These are phyloP conservation scores for Benitochromis conjunctus DNA, from an alignment of 2,113 vertebrate genomes.

Conservation along the genomic window DNA sequence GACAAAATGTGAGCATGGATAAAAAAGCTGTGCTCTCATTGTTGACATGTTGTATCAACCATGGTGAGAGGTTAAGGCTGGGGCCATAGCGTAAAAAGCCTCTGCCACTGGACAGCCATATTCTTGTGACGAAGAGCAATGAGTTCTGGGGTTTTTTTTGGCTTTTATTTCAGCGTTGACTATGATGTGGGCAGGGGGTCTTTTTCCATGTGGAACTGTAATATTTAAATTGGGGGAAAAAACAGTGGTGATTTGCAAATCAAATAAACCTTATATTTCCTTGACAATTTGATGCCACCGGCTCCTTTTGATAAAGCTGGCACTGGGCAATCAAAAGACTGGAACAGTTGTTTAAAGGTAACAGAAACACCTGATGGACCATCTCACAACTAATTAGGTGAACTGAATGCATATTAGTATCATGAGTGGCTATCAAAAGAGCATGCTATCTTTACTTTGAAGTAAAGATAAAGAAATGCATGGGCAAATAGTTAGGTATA, in stretches of 20 bases:
- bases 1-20: slow-evolving; percentile 19
- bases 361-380: neutral
- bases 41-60: slow-evolving; percentile 84
- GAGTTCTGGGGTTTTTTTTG: neutral
- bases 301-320: neutral
- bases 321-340: neutral
- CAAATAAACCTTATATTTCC: neutral
- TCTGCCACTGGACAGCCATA: neutral
- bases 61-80: slow-evolving; percentile 78
- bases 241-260: neutral
- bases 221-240: neutral
- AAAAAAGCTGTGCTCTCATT: slow-evolving; percentile 75
- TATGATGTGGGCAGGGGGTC: neutral
- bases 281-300: neutral
- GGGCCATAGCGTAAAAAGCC: slow-evolving; percentile 2
- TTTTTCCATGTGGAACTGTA: neutral
- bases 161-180: neutral
- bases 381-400: neutral
- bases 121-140: neutral
- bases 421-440: neutral
- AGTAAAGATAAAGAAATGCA: neutral
- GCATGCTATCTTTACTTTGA: neutral
- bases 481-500: neutral
- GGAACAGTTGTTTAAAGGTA: neutral
- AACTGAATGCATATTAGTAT: neutral